phyloP scores from a whole-genome alignment of 2,888 invertebrate genomes.

The Ormyrus nitidulus region DNA sequence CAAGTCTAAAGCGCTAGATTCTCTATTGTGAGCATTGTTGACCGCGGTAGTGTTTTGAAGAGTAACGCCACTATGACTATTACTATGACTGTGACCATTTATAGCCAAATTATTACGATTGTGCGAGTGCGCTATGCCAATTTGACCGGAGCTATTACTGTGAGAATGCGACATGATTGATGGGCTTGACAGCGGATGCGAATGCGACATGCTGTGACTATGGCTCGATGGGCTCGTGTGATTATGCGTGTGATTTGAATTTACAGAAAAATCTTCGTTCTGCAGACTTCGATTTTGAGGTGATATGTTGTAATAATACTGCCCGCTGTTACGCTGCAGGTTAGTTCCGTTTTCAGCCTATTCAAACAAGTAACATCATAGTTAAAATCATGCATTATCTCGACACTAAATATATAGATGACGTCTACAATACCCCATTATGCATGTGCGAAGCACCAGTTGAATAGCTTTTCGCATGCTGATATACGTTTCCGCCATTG shows the following conservation, averaged over 20 bases:
- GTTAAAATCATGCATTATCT: background rate
- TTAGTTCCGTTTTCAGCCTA: conserved; percentile 76
- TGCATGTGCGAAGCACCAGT: conserved; percentile 76
- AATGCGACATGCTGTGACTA: conserved; percentile 71
- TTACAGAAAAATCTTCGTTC: conserved; percentile 66
- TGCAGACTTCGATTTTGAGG: conserved; percentile 59
- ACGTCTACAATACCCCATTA: conserved; percentile 74
- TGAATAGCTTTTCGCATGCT: conserved; percentile 77
- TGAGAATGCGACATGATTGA: conserved; percentile 71
- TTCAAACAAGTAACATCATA: background rate
- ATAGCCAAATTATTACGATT: conserved; percentile 68
- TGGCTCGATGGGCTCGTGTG: conserved; percentile 66
- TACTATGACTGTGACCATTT: conserved; percentile 69
- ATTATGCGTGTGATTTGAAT: conserved; percentile 70
- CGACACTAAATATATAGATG: background rate
- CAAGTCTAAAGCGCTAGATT: conserved; percentile 79
- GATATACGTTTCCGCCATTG: conserved; percentile 71
- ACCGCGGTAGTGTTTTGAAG: conserved; percentile 63
- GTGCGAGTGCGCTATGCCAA: conserved; percentile 68
- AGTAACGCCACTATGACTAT: conserved; percentile 62
- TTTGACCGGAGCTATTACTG: conserved; percentile 72
- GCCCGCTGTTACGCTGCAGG: conserved; percentile 76
- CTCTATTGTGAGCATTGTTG: conserved; percentile 72
- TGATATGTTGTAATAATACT: conserved; percentile 77
- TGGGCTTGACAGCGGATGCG: conserved; percentile 71